phyloP scores from a whole-genome alignment of 2,797 vertebrate species.

The Zalophus californianus region DNA sequence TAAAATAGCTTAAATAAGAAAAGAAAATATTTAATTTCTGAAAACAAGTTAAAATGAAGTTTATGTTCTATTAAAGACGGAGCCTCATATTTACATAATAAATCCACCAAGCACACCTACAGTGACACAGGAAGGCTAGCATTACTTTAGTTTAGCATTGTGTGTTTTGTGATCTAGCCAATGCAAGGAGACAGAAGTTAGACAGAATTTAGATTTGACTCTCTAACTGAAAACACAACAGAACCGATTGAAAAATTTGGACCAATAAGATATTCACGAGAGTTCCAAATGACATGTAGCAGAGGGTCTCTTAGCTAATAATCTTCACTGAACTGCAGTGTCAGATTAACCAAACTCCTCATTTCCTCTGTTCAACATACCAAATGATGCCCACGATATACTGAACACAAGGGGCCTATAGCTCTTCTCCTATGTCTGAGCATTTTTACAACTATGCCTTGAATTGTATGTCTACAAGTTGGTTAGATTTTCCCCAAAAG shows the following conservation, averaged over 20 bases:
- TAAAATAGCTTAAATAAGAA: background rate
- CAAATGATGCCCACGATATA: rapidly evolving
- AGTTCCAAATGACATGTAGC: background rate
- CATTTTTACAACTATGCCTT: background rate
- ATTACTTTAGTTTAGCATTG: background rate
- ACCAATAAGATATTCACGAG: background rate
- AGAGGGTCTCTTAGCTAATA: background rate
- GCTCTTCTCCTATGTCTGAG: background rate
- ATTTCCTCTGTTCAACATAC: background rate
- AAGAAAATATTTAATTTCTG: background rate
- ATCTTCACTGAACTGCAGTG: no score
- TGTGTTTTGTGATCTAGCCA: background rate
- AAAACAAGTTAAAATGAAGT: background rate
- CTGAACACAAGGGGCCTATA: background rate
- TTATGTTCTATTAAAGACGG: background rate
- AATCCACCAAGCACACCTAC: background rate
- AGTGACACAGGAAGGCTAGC: background rate
- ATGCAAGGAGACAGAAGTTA: background rate
- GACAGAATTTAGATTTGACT: background rate
- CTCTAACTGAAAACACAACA: background rate
- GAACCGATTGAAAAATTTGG: background rate
- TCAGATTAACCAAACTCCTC: no score
- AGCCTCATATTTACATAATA: background rate
- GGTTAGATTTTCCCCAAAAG: background rate
- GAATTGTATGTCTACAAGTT: rapidly evolving